Evolutionary conservation across 2,113 vertebrate species (phyloP), one percentile per base, ranked within the genome.

Genomic region (Sebastes fasciatus): DNA sequence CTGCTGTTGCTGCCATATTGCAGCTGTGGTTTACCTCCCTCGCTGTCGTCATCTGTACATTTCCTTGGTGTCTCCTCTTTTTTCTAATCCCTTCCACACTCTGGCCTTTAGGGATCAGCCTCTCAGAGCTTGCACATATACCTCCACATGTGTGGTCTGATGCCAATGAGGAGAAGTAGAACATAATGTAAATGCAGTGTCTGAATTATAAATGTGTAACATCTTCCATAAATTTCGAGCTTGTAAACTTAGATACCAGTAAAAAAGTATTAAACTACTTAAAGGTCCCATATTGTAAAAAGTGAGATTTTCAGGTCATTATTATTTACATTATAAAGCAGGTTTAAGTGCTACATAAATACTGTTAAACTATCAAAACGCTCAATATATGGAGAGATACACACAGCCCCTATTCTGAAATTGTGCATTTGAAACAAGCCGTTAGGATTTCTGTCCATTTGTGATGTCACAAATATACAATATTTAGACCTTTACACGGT

Each of bases 131-230:
- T 69, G 14, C 49, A 34, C 23, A 58, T 49, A 40, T 42, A 69
- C 26, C 26, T 34, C 62, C 46, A 63, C 62, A 19, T 57, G 57
- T 70, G 64, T 70, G 62, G 12, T 67, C 23, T 55, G 34, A 68
- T 42, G 43, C 60, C n/a, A 55, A 6, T 11, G 13, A 66, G 17
- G 48, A 66, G 58, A 26, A 17, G 49, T 69, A 66, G 55, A 79
- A 40, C 46, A 26, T 34, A 70, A 84, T 82, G 68, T 77, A 68
- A 85, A 87, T 86, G 57, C 43, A 48, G 1, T 6, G 19, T 77
- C n/a, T 82, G 69, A 86, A 86, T 88, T 82, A 77, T 85, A 72
- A 75, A 87, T 88, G 52, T 80, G 58, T 73, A 73, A 79, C 52
- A 64, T 74, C 45, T 61, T 73, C 77, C 64, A 82, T 78, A 72